These are phyloP conservation scores for Stramonita haemastoma DNA, from an alignment of 2,888 invertebrate genomes.

Conservation along the genomic window DNA sequence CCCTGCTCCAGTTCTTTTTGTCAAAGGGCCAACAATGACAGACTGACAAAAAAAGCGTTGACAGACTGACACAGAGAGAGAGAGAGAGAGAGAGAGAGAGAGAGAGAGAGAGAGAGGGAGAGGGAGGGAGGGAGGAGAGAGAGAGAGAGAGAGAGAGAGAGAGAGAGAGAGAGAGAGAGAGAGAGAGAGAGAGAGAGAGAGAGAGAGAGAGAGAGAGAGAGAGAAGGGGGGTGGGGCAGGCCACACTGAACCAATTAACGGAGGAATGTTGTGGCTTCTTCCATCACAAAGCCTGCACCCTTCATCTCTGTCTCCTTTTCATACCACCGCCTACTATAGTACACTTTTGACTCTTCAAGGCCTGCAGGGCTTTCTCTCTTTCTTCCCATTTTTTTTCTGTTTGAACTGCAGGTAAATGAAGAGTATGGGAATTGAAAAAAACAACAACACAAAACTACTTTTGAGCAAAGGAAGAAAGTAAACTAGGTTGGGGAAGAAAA, in stretches of 20 bases:
- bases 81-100: constrained; percentile 22
- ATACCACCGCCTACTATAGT: too few relatives aligned
- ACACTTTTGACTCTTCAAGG: background rate
- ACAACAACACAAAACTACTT: too few relatives aligned
- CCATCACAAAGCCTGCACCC: background rate
- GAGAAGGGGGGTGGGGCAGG: background rate
- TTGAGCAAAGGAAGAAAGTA: too few relatives aligned
- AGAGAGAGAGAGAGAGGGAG: constrained; percentile 22
- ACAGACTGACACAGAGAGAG: background rate
- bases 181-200: background rate
- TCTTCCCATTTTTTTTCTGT: background rate
- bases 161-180: background rate
- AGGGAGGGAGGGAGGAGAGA: background rate
- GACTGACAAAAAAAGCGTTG: background rate
- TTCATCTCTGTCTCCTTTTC: background rate
- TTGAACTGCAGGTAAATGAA: too few relatives aligned
- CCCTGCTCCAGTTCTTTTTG: too few relatives aligned
- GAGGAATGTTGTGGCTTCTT: background rate
- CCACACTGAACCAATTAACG: constrained; percentile 11
- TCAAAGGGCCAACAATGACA: too few relatives aligned
- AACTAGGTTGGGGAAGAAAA: too few relatives aligned
- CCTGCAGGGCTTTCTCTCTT: background rate
- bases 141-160: background rate
- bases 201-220: too few relatives aligned
- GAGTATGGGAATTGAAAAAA: too few relatives aligned